Evolutionary conservation across 2,113 vertebrate species (phyloP), one percentile per base, ranked within the genome.

Genomic region (Alouatta palliata): DNA sequence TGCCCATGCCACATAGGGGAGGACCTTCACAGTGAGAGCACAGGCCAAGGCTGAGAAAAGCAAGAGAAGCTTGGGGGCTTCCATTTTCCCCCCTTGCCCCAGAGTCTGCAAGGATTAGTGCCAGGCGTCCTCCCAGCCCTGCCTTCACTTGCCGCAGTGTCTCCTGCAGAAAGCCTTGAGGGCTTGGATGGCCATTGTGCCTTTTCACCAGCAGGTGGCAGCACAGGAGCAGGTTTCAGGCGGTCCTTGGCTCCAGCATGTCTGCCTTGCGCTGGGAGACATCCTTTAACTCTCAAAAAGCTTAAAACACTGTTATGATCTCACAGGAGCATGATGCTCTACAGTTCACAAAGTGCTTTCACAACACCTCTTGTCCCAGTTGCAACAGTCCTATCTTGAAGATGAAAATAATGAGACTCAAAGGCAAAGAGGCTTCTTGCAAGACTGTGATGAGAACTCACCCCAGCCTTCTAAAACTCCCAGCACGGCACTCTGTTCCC

Each of bases 171-270:
- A 68, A 45, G 73, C 5, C 9, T 45, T 16, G 37, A 82, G 30
- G 83, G 16, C 10, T 6, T 10, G 1, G n/a, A 76, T 2, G 66
- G 95, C 75, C 56, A 92, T 97, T 77, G 5, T 30, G 87, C 21
- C 5, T 0, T 21, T 0, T 7, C 0, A 56, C 85, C 96, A 77
- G 90, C 77, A 98, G 98, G 87, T 84, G 98, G 88, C 92, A 97
- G 95, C 92, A 83, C 37, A 52, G 47, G 95, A 82, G 58, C 6
- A 47, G n/a, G 52, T 68, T 49, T 43, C 75, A 45, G 61, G 35
- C 0, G 0, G 30, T 27, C 23, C 43, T 73, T 1, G 17, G 5
- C 13, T 13, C 6, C 32, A 2, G 37, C 1, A 2, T 7, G 21
- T 30, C 30, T 4, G 1, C 3, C 0, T 5, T 8, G 37, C 5